phyloP scores from a whole-genome alignment of 1,140 invertebrate genomes.

The Drosophila ficusphila region DNA sequence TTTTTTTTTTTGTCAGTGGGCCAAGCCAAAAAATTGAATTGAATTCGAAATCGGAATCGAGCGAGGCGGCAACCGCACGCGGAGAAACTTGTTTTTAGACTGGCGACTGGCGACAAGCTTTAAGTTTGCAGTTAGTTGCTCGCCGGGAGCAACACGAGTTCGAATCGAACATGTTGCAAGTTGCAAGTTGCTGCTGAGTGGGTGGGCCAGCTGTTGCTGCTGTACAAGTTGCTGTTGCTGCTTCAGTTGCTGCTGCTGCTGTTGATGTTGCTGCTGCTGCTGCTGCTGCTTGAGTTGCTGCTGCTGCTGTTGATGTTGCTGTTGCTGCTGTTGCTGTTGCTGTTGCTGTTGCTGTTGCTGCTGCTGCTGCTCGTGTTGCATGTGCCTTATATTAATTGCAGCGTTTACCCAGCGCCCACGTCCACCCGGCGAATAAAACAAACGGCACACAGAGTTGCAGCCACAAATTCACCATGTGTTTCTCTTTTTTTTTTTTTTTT shows the following conservation, averaged over 20 bases:
- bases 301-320: background rate
- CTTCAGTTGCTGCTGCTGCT: conserved; percentile 1
- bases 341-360: conserved; percentile 9
- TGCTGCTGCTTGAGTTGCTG: conserved; percentile 20
- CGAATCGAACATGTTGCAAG: conserved; percentile 39
- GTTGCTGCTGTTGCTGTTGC: background rate
- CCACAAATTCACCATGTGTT: conserved; percentile 25
- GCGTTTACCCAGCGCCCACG: conserved; percentile 62
- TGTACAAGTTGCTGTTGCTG: conserved; percentile 1
- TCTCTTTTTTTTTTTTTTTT: conserved; percentile 5
- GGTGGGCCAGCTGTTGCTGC: conserved; percentile 46
- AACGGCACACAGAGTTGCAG: conserved; percentile 55
- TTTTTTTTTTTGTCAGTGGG: conserved; percentile 18
- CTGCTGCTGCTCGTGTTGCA: conserved; percentile 26
- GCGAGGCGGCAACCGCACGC: conserved; percentile 57
- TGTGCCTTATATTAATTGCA: conserved; percentile 73
- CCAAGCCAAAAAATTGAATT: conserved; percentile 23
- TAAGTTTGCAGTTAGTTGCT: background rate
- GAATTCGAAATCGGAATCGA: conserved; percentile 5
- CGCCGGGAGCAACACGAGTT: conserved; percentile 1
- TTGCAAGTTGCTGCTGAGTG: conserved; percentile 15
- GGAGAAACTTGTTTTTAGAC: conserved; percentile 66
- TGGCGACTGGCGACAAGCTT: conserved; percentile 48
- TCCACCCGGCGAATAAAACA: conserved; percentile 51
- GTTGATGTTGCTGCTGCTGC: conserved; percentile 5